These are phyloP conservation scores for Eumerus sabulonum DNA, from an alignment of 2,888 invertebrate genomes.

Conservation along the genomic window DNA sequence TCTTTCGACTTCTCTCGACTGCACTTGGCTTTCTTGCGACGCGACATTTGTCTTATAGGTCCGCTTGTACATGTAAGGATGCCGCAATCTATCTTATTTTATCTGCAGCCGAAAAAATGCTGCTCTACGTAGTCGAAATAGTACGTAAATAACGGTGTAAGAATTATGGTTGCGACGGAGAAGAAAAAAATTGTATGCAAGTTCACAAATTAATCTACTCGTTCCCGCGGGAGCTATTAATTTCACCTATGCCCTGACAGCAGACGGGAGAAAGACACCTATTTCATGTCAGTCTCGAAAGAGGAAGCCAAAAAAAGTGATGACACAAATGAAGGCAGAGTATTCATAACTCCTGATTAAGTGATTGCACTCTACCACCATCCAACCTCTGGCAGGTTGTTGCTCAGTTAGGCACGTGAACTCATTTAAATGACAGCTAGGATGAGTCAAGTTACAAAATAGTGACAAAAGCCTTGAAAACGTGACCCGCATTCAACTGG, in stretches of 20 bases:
- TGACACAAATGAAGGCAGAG: neutral
- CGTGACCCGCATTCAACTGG: constrained; percentile 69
- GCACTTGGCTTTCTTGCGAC: constrained; percentile 52
- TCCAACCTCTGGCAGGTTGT: constrained; percentile 28
- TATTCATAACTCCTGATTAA: constrained; percentile 63
- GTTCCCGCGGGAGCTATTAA: constrained; percentile 62
- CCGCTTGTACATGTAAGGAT: constrained; percentile 25
- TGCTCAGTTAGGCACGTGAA: constrained; percentile 50
- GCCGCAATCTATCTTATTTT: constrained; percentile 9
- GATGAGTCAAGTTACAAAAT: constrained; percentile 54
- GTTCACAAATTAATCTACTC: constrained; percentile 75
- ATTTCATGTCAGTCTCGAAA: constrained; percentile 57
- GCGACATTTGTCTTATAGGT: too few species aligned
- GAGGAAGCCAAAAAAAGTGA: constrained; percentile 5
- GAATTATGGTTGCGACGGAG: constrained; percentile 35
- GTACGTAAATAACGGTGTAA: constrained; percentile 66
- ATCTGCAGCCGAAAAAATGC: constrained; percentile 21
- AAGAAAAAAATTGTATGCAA: constrained; percentile 9
- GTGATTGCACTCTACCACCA: constrained; percentile 57
- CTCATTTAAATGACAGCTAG: constrained; percentile 51
- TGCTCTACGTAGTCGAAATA: neutral
- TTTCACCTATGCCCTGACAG: constrained; percentile 55
- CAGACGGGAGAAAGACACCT: constrained; percentile 53
- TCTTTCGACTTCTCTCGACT: constrained; percentile 9
- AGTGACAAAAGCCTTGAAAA: constrained; percentile 69